Evolutionary conservation across 2,888 invertebrate genomes (phyloP), one percentile per base, ranked within the genome.

Genomic region (Helleia helle): DNA sequence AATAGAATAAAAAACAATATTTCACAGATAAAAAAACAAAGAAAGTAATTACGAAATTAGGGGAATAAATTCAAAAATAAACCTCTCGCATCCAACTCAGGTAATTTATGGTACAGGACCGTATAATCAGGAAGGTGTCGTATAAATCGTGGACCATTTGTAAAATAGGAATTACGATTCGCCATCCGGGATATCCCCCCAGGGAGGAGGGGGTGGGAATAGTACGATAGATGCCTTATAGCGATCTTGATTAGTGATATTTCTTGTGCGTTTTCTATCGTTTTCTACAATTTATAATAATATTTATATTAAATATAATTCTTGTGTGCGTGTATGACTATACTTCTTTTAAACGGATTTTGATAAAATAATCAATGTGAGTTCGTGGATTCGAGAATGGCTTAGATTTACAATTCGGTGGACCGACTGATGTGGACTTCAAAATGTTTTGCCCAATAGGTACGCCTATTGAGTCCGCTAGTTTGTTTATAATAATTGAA

Each of bases 71-170:
- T 71, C 72, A 74, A 76, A 74, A 75, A 74, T 70, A 79, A 80
- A 79, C 71, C 72, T 65, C 69, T 66, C 62, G 65, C 62, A 61
- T 62, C 62, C 62, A 62, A 64, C 65, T 64, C 71, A 68, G 70
- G 79, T 79, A 81, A 84, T 84, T 83, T 83, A 84, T 81, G 66
- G 71, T 65, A 61, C 64, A 65, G 65, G 60, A 62, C 63, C 64
- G 81, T 74, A 84, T 84, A 83, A 83, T 84, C 83, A 84, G 71
- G 53, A 55, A 72, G 76, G 77, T 79, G 81, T 71, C 80, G 76
- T 69, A 83, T 84, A 84, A 84, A 84, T 84, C 69, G 71, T 74
- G 69, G 61, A 62, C 76, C 83, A 79, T 83, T 84, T 83, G 81
- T 81, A 76, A 80, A 84, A 83, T 81, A 76, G 74, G 80, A 72